Base-by-base conservation (phyloP, 2,888 invertebrate species). In the Agonopterix heracliana region DNA sequence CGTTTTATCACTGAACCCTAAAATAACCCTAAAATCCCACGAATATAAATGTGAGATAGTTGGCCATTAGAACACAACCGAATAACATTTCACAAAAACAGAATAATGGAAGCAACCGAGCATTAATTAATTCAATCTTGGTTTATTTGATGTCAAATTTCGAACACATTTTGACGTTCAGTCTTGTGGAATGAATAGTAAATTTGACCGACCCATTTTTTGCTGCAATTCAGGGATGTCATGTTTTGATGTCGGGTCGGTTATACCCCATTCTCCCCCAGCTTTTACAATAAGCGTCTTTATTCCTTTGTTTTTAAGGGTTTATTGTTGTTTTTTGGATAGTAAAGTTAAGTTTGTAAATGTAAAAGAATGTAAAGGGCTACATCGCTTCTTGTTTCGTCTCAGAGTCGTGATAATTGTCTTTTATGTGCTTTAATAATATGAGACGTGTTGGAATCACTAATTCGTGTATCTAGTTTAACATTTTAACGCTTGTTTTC, bases 101-200 rank as follows among this genome's bases (percentile, higher is more conserved):
- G 57, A 53, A 72, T 70, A 67, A 68, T 63, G 51, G 55, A 50
- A 51, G 56, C 60, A 61, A 58, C 58, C 60, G 56, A 56, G 61
- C 61, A 66, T 69, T 70, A 68, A 74, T 72, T 67, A 71, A 71
- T 76, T 71, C 66, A 61, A 64, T 63, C 58, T 57, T 45, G 55
- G 55, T 58, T 60, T 63, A 57, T 63, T 63, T 57, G 56, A 68
- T 63, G 67, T 67, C 64, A 63, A 51, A 26, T 58, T 54, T 62
- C 54, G 60, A 63, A 59, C 61, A 57, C 63, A 65, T 66, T 67
- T 73, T 72, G 66, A 64, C 51, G 58, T 51, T 54, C 57, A 64
- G 62, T 71, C 71, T 57, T 50, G 64, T 68, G 72, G 70, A 77
- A 71, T 61, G 67, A 69, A 69, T 66, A 63, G 68, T 69, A 64